Base-by-base conservation (phyloP, 2,113 vertebrate species). In the Rhabdomys dilectus region DNA sequence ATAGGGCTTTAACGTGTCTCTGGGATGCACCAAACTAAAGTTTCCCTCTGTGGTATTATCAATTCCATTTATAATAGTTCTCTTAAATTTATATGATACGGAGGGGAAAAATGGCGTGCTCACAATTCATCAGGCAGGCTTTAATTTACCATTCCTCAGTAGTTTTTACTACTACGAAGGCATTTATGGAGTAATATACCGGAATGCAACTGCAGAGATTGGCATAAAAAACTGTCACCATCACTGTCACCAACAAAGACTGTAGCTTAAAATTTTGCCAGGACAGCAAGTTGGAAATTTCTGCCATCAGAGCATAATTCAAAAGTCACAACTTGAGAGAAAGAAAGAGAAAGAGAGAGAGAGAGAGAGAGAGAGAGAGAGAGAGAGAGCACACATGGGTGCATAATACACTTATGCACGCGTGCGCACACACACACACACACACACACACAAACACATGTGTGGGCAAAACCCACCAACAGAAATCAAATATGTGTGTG, bases 241-340 rank as follows among this genome's bases (percentile, higher is more conserved):
- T 86, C 66, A 56, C 86, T 77, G 62, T 85, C 91, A 86, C 87
- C 89, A 94, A 68, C 76, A 84, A 96, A 96, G 82, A 48, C 85
- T 64, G 31, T 26, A 82, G 95, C 77, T 95, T 86, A 91, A 89
- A 92, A 94, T 95, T 97, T 62, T 97, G 96, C 93, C 93, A 34
- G 62, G 82, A 95, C 42, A 98, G 95, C 91, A 97, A 97, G 39
- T 96, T 60, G 86, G 94, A 90, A 85, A 92, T 93, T 96, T 93
- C 89, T 87, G 56, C 56, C 93, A 84, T 48, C n/a, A 73, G 68
- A 93, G 82, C 78, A 91, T 88, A 92, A 94, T 94, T 88, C 90
- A 86, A 91, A 91, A 94, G 73, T 78, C 70, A 76, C 53, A 91
- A 76, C 80, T 91, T 51, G 87, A 15, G 29, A 36, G 87, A 15